Percentiles rank a stretch among this genome's conserved stretches.
Evolutionary conservation across 2,888 invertebrate species (phyloP).

Genomic region (Ochlodes sylvanus): DNA sequence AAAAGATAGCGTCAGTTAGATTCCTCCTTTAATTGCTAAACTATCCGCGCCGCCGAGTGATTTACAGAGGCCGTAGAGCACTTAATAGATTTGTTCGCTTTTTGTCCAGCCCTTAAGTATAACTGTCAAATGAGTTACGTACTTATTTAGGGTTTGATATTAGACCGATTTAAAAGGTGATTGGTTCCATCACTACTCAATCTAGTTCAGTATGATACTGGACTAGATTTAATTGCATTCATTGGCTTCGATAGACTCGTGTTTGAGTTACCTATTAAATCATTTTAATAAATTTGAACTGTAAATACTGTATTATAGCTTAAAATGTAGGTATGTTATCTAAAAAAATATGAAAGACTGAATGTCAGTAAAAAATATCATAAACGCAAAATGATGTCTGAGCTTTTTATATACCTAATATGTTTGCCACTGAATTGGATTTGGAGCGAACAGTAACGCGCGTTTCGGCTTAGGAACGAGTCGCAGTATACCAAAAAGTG

Average conservation of each 20-base stretch:
- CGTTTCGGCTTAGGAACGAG: conserved; percentile 75
- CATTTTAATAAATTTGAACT: too few species aligned
- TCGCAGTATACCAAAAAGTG: conserved; percentile 68
- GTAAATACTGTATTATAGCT: too few species aligned
- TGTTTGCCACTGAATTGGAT: background rate
- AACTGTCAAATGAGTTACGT: background rate
- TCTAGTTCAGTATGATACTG: too few species aligned
- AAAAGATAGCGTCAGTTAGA: conserved; percentile 69
- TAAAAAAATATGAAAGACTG: too few species aligned
- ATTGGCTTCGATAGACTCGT: background rate
- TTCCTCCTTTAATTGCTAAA: conserved; percentile 75
- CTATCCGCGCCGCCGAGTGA: conserved; percentile 62
- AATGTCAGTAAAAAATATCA: too few species aligned
- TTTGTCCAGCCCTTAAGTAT: conserved; percentile 7
- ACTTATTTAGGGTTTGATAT: background rate
- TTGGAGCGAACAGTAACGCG: conserved; percentile 58
- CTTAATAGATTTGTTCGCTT: conserved; percentile 47
- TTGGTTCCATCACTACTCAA: background rate
- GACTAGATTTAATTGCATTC: background rate
- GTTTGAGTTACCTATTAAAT: background rate
- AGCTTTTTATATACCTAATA: background rate
- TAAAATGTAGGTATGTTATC: too few species aligned
- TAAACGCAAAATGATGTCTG: too few species aligned
- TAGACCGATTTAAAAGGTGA: background rate
- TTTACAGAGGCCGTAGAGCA: conserved; percentile 60